Conservation (phyloP, 2,113 vertebrate species). For the Thalassarche chlororhynchos region DNA sequence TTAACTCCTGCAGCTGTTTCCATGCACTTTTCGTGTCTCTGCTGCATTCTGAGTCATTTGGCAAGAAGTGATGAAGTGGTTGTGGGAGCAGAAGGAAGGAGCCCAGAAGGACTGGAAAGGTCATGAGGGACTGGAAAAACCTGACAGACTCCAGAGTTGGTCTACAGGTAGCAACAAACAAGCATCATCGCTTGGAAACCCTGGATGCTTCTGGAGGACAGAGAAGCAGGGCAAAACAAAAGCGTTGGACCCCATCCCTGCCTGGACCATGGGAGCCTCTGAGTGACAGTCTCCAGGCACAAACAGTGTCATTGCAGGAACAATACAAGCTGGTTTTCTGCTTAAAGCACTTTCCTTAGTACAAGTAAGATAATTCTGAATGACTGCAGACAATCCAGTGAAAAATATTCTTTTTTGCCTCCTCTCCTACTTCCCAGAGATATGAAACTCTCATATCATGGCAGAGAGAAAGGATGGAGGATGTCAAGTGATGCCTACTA, state of each 20-base stretch:
- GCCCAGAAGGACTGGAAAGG: not conserved
- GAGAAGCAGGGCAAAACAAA: not conserved
- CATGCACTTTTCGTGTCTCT: not conserved
- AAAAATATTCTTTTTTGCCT: not conserved
- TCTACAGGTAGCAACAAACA: not conserved
- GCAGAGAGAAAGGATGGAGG: not conserved
- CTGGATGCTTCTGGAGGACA: not conserved
- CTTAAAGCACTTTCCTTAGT: not conserved
- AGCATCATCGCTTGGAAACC: not conserved
- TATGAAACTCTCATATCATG: not conserved
- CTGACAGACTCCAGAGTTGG: not conserved
- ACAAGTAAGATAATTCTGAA: not conserved
- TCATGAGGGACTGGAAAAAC: conserved; percentile 1
- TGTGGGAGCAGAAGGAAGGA: not conserved
- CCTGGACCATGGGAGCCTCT: not conserved
- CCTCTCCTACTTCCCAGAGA: not conserved
- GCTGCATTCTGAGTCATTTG: not conserved
- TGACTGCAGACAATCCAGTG: fast-evolving
- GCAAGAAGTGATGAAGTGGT: not conserved
- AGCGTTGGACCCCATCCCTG: not conserved
- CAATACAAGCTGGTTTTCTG: not conserved
- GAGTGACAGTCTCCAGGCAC: not conserved
- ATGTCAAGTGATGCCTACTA: not conserved
- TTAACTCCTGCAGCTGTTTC: not conserved
- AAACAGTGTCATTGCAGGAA: fast-evolving